Evolutionary conservation across 2,113 vertebrate genomes (phyloP).

Genomic region (Microtus ochrogaster): DNA sequence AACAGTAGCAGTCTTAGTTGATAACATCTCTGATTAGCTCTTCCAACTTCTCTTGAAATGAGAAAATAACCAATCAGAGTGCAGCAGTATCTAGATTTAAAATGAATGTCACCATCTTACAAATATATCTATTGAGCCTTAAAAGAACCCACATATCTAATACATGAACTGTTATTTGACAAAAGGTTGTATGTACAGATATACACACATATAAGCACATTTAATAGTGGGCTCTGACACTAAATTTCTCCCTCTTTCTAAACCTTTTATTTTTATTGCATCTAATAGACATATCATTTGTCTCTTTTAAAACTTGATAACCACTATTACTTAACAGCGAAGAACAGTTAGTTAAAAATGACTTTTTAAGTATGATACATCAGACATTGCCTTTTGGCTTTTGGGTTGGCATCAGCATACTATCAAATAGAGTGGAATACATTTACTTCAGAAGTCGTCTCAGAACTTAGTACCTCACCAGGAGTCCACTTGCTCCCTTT

Average conservation of each 20-base stretch:
- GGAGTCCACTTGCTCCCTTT: not conserved
- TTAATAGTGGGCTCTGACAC: slow-evolving; percentile 19
- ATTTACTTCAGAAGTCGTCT: slow-evolving; percentile 41
- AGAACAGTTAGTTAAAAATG: slow-evolving; percentile 66
- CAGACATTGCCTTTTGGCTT: not conserved
- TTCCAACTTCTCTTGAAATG: slow-evolving; percentile 62
- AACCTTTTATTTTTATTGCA: slow-evolving; percentile 76
- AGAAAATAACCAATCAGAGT: slow-evolving; percentile 66
- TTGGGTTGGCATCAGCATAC: not conserved
- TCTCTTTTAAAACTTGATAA: slow-evolving; percentile 77
- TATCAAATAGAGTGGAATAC: not conserved
- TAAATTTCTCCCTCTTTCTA: slow-evolving; percentile 64
- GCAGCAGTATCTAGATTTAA: slow-evolving; percentile 43
- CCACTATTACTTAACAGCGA: slow-evolving; percentile 58
- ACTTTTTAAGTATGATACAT: slow-evolving; percentile 36
- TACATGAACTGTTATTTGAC: slow-evolving; percentile 50
- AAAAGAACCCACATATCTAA: not conserved
- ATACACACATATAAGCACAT: slow-evolving; percentile 53
- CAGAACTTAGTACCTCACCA: slow-evolving; percentile 8
- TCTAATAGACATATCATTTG: slow-evolving; percentile 73
- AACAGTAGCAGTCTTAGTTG: slow-evolving; percentile 79
- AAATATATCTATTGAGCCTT: slow-evolving; percentile 19
- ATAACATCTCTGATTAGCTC: slow-evolving; percentile 80
- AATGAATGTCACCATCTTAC: slow-evolving; percentile 52
- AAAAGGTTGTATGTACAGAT: slow-evolving; percentile 40